phyloP scores from a whole-genome alignment of 2,888 invertebrate genomes.

The Polydrusus pterygomalis region DNA sequence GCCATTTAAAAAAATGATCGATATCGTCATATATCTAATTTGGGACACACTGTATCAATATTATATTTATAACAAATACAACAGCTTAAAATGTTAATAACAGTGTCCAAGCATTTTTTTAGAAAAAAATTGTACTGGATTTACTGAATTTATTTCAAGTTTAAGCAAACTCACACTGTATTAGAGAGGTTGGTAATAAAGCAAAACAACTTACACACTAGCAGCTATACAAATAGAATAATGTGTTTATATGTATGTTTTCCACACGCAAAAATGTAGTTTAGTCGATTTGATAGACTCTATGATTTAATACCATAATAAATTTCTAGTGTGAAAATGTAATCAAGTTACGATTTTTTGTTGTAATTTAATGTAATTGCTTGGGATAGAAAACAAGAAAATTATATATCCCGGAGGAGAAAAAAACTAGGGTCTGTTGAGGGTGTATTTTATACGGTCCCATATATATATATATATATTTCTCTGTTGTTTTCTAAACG shows the following conservation, averaged over 20 bases:
- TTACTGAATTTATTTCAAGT: too few species aligned
- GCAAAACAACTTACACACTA: not conserved
- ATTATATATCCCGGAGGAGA: conserved; percentile 3
- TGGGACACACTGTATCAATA: too few species aligned
- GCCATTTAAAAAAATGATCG: too few species aligned
- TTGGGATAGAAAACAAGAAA: conserved; percentile 8
- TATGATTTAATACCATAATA: not conserved
- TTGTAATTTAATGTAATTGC: conserved; percentile 17
- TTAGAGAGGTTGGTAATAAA: not conserved
- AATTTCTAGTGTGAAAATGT: conserved; percentile 1
- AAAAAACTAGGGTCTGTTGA: not conserved
- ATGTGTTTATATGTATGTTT: not conserved
- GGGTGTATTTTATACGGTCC: conserved; percentile 24
- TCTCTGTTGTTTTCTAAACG: conserved; percentile 14
- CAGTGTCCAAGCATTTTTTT: too few species aligned
- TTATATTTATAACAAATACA: too few species aligned
- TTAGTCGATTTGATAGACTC: not conserved
- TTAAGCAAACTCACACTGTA: too few species aligned
- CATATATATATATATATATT: too few species aligned
- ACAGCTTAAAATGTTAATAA: too few species aligned
- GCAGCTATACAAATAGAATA: not conserved
- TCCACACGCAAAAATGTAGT: not conserved
- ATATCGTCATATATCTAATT: too few species aligned
- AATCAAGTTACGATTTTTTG: conserved; percentile 5
- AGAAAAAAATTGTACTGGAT: too few species aligned